These are phyloP conservation scores for Saccostrea cuccullata DNA, from an alignment of 1,140 invertebrate species.

Conservation along the genomic window DNA sequence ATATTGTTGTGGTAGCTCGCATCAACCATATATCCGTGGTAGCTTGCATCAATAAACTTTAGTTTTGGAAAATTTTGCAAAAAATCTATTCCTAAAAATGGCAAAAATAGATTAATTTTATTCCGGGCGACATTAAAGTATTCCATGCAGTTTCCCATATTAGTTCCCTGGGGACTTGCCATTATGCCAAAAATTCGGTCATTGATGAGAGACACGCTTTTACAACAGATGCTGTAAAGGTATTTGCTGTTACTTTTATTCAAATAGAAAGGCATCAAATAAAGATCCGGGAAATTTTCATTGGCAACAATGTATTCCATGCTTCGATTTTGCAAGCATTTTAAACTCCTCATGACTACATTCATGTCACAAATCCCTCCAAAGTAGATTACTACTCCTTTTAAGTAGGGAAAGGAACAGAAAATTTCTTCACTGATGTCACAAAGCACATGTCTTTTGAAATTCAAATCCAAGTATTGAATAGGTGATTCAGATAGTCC, in stretches of 20 bases:
- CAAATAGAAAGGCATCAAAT: neutral
- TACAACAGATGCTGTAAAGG: neutral
- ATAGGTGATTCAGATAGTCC: neutral
- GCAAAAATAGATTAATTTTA: neutral
- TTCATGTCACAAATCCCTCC: neutral
- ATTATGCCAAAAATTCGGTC: neutral
- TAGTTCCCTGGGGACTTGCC: neutral
- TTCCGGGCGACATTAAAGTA: neutral
- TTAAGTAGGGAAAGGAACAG: neutral
- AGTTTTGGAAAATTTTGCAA: neutral
- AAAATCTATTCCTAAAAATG: neutral
- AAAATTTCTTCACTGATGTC: neutral
- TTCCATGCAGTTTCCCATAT: slow-evolving; percentile 2
- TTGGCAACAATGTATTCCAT: neutral
- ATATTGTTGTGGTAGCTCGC: neutral
- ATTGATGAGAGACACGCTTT: neutral
- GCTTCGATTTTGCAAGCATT: neutral
- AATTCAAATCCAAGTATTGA: neutral
- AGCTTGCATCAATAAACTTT: neutral
- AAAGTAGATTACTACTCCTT: neutral
- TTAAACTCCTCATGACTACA: neutral
- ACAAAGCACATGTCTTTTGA: neutral
- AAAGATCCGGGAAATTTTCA: neutral
- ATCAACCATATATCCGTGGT: neutral
- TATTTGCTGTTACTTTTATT: neutral